phyloP scores from a whole-genome alignment of 2,113 vertebrate species.

The Galemys pyrenaicus region DNA sequence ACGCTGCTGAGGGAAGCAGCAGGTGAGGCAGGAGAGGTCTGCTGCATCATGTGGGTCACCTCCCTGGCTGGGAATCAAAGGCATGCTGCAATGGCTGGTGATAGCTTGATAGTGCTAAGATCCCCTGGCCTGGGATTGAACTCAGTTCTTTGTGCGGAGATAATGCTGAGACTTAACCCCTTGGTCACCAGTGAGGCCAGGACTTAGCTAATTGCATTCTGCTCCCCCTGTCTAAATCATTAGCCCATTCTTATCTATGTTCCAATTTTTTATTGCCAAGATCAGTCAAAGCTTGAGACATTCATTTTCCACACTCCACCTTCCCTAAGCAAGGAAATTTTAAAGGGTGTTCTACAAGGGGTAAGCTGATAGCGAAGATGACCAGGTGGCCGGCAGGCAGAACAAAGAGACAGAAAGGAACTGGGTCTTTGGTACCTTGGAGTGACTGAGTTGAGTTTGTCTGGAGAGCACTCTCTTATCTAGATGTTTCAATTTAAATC shows the following conservation, averaged over 20 bases:
- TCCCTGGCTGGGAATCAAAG: no score
- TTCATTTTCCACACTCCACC: neutral
- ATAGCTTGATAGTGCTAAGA: no score
- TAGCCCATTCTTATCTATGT: neutral
- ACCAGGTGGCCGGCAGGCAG: neutral
- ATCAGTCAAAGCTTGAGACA: neutral
- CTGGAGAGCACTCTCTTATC: neutral
- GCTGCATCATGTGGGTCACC: no score
- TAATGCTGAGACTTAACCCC: no score
- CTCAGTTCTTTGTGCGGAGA: no score
- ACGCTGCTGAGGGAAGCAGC: no score
- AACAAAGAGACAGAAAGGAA: neutral
- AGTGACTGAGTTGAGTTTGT: neutral
- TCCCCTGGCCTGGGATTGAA: no score
- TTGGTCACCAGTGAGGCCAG: no score
- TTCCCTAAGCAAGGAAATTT: neutral
- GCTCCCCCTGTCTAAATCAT: neutral
- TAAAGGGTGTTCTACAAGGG: fast-evolving
- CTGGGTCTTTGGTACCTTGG: neutral
- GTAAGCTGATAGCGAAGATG: neutral
- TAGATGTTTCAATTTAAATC: neutral
- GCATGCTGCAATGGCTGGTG: no score
- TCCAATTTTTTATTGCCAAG: neutral
- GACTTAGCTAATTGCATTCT: neutral
- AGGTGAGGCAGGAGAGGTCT: no score